Base-by-base conservation (phyloP, 2,113 vertebrate species). In the Protomyctophum bolini region DNA sequence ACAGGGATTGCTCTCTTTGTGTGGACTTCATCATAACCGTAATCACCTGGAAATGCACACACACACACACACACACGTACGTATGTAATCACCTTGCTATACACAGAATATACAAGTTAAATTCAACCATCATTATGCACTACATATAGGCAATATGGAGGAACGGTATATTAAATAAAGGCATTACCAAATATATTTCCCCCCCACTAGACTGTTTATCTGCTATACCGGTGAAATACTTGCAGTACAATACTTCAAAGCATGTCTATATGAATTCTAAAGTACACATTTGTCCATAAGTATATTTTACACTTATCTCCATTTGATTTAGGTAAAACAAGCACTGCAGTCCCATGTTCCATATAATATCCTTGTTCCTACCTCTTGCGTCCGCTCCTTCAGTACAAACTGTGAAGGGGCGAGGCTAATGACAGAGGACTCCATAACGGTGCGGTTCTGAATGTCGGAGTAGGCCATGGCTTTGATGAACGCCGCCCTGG, bases 341-440 rank as follows among this genome's bases (percentile, higher is more conserved):
- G 21, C 21, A 21, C 21, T 21, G 21, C 21, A 68, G 46, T 6
- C 4, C 10, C 45, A 41, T 41, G 12, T 7, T 57, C 10, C 3
- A 41, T 6, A 41, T 41, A 21, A 21, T 21, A 51, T 51, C 6
- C 10, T 6, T 3, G 45, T 2, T 65, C 76, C 14, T 90, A 99
- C 98, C 94, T 98, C 91, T 61, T 94, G 93, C 7, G 93, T 84
- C 84, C 94, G 91, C 87, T 98, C 96, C 86, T 94, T 97, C 9
- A 99, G 86, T 0, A 98, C 91, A 89, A 99, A 99, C 84, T 97
- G 96, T 45, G 96, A 94, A n/a, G 98, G 98, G 29, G 93, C 92
- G 49, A 98, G 79, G 14, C 61, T 93, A 86, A 98, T 82, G 67
- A 93, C 70, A 2, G 92, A 80, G 12, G 93, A 81, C 77, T 95